Evolutionary conservation across 2,797 vertebrate genomes (phyloP).

Genomic region (Karalla daura): DNA sequence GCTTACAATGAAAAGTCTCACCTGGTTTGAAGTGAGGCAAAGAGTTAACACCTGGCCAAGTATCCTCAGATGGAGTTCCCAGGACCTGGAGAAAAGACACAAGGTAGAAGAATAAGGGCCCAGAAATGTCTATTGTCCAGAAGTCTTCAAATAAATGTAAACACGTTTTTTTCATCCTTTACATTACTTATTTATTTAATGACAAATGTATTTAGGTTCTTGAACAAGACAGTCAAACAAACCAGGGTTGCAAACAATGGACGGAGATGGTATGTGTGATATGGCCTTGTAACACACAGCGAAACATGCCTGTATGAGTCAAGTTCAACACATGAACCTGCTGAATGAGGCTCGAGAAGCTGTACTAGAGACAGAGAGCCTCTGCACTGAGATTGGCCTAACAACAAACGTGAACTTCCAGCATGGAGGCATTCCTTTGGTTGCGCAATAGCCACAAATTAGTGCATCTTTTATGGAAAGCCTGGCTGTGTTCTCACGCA

Average conservation of each 20-base stretch:
- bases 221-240: neutral
- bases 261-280: too few relatives aligned
- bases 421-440: neutral
- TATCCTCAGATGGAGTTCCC: conserved; percentile 92
- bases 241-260: neutral
- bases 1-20: conserved; percentile 57
- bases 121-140: neutral
- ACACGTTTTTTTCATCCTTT: neutral
- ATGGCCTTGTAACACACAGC: too few relatives aligned
- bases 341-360: neutral
- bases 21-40: conserved; percentile 94
- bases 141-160: neutral
- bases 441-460: conserved; percentile 14
- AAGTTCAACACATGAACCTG: too few relatives aligned
- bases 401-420: neutral
- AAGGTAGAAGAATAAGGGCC: neutral
- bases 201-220: neutral
- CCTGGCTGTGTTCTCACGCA: conserved; percentile 52
- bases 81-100: conserved; percentile 82
- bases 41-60: conserved; percentile 91
- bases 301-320: too few relatives aligned
- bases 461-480: conserved; percentile 38
- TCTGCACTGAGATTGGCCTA: neutral
- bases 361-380: neutral
- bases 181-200: neutral